These are phyloP conservation scores for Okapia johnstoni DNA, from an alignment of 2,113 vertebrate genomes.

Conservation along the genomic window DNA sequence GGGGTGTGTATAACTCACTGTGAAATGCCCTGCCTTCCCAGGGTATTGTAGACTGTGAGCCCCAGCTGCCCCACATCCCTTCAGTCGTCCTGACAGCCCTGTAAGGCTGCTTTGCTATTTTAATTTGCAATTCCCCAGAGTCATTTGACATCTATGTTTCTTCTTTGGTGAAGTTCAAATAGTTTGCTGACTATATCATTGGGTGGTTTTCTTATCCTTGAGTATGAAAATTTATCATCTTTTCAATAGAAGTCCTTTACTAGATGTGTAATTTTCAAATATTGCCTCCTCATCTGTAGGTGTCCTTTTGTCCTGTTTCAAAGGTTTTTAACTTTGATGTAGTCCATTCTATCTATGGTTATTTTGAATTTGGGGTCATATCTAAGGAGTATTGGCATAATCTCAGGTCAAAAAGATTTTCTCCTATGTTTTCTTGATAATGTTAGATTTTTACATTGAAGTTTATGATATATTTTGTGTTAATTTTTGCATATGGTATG, in stretches of 20 bases:
- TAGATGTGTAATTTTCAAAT: background rate
- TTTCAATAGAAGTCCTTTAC: background rate
- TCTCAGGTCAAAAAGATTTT: background rate
- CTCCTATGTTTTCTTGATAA: background rate
- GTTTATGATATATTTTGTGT: background rate
- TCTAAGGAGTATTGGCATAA: background rate
- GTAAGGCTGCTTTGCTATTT: too few relatives aligned
- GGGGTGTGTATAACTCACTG: background rate
- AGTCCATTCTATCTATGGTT: background rate
- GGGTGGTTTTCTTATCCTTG: background rate
- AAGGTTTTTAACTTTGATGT: background rate
- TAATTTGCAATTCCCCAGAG: background rate
- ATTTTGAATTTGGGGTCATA: background rate
- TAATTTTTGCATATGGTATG: background rate
- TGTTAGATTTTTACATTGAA: background rate
- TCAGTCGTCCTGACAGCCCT: fast-evolving
- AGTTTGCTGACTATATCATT: background rate
- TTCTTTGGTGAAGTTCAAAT: background rate
- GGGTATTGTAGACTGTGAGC: fast-evolving
- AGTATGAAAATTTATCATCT: background rate
- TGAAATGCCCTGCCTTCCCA: background rate
- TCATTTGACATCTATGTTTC: background rate
- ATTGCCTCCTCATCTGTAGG: background rate
- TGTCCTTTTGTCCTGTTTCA: background rate
- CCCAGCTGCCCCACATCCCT: fast-evolving